Evolutionary conservation across 2,888 invertebrate species (phyloP), one percentile per base, ranked within the genome.

Genomic region (Macroteleia sp.): DNA sequence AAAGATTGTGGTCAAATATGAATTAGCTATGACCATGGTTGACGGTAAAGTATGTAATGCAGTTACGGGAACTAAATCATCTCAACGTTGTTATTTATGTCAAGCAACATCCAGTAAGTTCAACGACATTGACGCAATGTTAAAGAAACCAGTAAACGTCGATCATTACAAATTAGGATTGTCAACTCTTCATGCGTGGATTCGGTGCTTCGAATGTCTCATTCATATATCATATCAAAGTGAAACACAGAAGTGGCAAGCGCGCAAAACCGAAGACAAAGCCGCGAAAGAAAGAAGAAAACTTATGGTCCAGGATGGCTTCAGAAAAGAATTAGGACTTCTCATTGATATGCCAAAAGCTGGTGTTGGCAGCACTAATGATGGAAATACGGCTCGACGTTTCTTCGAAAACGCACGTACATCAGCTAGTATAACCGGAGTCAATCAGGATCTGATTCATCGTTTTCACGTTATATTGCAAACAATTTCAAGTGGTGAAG

Each of bases 11-110:
- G n/a, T n/a, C n/a, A n/a, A n/a, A n/a, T n/a, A n/a, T n/a, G n/a
- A n/a, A n/a, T n/a, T n/a, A n/a, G n/a, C n/a, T n/a, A n/a, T n/a
- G n/a, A n/a, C n/a, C n/a, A n/a, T n/a, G n/a, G n/a, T n/a, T n/a
- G n/a, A n/a, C n/a, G n/a, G n/a, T n/a, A 78, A 80, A 57, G 75
- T 77, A 10, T 80, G 77, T 48, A 80, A 80, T 46, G 69, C 67
- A 1, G 28, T 54, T 12, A 44, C 46, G 5, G 14, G 9, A 14
- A 54, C 36, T 14, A 52, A 42, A 32, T 52, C 64, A 9, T 3
- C 52, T 22, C 32, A 25, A 46, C 54, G 61, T 36, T 71, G 71
- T 10, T 62, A 62, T 14, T 10, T 54, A 12, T 62, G 71, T 32
- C 5, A 28, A 0, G 48, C 50, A 32, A 59, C 69, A 1, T 32